Evolutionary conservation across 1,140 invertebrate species (phyloP), one percentile per base, ranked within the genome.

Genomic region (Scylla paramamosain): DNA sequence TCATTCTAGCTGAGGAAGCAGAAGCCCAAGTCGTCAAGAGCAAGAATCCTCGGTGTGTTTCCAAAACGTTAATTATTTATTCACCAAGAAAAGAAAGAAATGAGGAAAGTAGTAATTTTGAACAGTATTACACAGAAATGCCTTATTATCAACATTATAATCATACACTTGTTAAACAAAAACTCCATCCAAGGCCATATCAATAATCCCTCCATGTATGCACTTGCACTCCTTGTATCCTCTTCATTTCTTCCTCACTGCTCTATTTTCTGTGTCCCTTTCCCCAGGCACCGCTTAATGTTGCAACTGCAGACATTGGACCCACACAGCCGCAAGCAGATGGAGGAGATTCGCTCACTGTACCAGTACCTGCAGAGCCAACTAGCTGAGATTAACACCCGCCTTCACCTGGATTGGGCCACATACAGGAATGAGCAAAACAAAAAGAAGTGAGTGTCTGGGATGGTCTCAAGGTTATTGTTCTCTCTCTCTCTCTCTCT

Each of bases 351-450:
- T 46, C 91, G 94, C 14, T 95, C 94, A 20, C 77, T 67, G 7
- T 95, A 95, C 91, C 94, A 95, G 84, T 95, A 95, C 83, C 84
- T 95, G 7, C 91, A 93, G 25, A 95, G 94, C 84, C 94, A 95
- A n/a, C 39, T 95, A 12, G 52, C 29, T 7, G 94, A 95, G 16
- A 86, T 95, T 4, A 45, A 95, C 28, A 95, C 91, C 52, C 84
- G 94, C 4, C 90, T 95, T n/a, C 94, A 95, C 46, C 91, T 95
- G n/a, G 94, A 95, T 46, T 95, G 94, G 94, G 91, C 86, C 39
- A 52, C 91, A 7, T 95, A 88, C 52, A 93, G 91, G n/a, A 95
- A 95, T 93, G 91, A 84, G 8, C 32, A 32, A 16, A 95, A 93
- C 48, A 95, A 92, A 14, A 95, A 95, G 32, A 95, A 95, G 94